Base-by-base conservation (phyloP, 2,797 vertebrate genomes). In the Melanotaenia boesemani region DNA sequence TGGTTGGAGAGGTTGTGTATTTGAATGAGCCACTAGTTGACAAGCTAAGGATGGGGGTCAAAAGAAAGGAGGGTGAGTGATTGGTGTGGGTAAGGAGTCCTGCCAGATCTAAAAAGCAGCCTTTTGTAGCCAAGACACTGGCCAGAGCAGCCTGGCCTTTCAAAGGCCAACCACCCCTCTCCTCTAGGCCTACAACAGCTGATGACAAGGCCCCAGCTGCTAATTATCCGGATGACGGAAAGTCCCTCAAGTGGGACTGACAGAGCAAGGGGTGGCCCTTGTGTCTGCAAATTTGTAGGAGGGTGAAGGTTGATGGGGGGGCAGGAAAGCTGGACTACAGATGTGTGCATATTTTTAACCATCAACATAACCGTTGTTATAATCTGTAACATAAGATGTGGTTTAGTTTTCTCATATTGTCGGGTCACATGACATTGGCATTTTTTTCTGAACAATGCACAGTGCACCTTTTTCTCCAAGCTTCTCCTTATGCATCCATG, bases 211-310 rank as follows among this genome's bases (percentile, higher is more conserved):
- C 78, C 89, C 88, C 92, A 92, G 92, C 92, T 92, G 93, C 92
- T 93, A 91, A 94, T 94, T 94, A 94, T 92, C 86, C 80, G 89
- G 91, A 88, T 92, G 93, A 94, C 91, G 87, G 91, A 94, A 91
- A 88, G 93, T 86, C 88, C 88, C 77, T 93, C 87, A 90, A 94
- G 92, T 93, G 90, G 84, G 85, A 88, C 91, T 92, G 91, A 92
- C 83, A 78, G 82, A 90, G 77, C 76, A 3, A 87, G 74, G 85
- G 90, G 90, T 80, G 86, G 88, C 84, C 87, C 85, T 91, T 89
- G 82, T 90, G 88, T 88, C 79, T 79, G 82, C 78, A 83, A 76
- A 84, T 81, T 15, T 72, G 58, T 70, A 74, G 77, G 79, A 54
- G 83, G 80, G 74, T 63, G 48, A 77, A 55, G 46, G 39, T 28